Evolutionary conservation across 2,113 vertebrate genomes (phyloP), one percentile per base, ranked within the genome.

Genomic region (Agapornis roseicollis): DNA sequence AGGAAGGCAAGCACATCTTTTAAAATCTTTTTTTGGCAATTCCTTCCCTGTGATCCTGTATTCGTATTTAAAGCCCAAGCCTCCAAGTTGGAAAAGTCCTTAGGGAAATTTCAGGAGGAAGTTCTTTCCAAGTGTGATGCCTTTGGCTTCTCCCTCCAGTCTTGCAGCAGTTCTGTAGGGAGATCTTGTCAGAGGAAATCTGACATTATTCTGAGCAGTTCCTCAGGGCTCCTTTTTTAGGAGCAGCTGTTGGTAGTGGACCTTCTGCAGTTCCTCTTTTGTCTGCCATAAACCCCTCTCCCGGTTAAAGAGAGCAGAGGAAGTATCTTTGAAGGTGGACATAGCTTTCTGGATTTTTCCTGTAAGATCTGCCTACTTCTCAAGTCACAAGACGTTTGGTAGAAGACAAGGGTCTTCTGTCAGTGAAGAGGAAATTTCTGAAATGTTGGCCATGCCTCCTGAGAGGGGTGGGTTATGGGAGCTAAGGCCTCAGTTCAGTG

Each of bases 351-450:
- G 24, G 53, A 73, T 55, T 83, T 77, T 49, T 64, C 13, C 33
- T 61, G 50, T 55, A 23, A 39, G 7, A 5, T 69, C 61, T 82
- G 17, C 42, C 19, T 78, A 4, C 19, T 85, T 64, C 17, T 64
- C 0, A 0, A 77, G 41, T 83, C 53, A 15, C 2, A 8, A 56
- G 28, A 39, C 0, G 0, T 87, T 91, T 2, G 2, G 20, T 74
- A 58, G 79, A 53, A 79, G 64, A 69, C 37, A 49, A 49, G 33
- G 24, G 63, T 89, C 60, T 78, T 33, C 33, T 25, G 10, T 33
- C 1, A 6, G 14, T 16, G 24, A 89, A 28, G 33, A 64, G 9
- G 31, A 22, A 39, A 10, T 66, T 13, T 52, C 29, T 73, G n/a
- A 80, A 50, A 22, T 58, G 50, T 53, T 85, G 41, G 27, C 41